Base-by-base conservation (phyloP, 2,113 vertebrate species). In the Calyptommatus sinebrachiatus region DNA sequence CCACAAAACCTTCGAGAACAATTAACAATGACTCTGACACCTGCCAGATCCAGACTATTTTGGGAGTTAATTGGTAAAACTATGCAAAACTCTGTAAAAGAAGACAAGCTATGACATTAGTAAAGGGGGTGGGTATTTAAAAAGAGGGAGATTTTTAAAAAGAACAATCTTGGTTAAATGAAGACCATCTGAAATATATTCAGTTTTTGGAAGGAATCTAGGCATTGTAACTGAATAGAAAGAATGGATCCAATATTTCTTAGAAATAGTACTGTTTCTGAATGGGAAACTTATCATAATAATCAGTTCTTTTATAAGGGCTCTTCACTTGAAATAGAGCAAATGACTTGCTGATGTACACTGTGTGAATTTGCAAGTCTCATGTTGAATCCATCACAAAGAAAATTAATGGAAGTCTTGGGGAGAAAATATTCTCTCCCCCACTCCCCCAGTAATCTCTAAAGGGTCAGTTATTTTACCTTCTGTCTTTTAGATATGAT, bases 1-100 rank as follows among this genome's bases (percentile, higher is more conserved):
- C 73, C 21, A 73, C 66, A 62, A 84, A 81, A 77, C 70, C 74
- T 81, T 77, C 63, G 74, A 81, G 79, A 61, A 84, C 63, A 77
- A 81, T 81, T 84, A 73, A 50, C 62, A 84, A 14, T 62, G 63
- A 61, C 70, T 68, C 83, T 69, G 41, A 72, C 61, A 77, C 71
- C 62, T 81, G 74, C 79, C 65, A 68, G 67, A 18, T 77, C 73
- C 10, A 68, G 69, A 62, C 70, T 84, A 77, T 69, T 68, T 77
- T 81, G 69, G 70, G 62, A 81, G 70, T 69, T 77, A 81, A 73
- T 81, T 80, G 78, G 35, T 48, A 72, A 77, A 65, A n/a, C 62
- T 63, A 66, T 31, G 10, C n/a, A 45, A 26, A 18, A 73, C 46
- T 63, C 14, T n/a, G 6, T 72, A 71, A 29, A 73, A 29, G n/a